Evolutionary conservation across 64 coral and sea anemone genomes (phyloP), one percentile per base, ranked within the genome.

Genomic region (Dendronephthya gigantea): DNA sequence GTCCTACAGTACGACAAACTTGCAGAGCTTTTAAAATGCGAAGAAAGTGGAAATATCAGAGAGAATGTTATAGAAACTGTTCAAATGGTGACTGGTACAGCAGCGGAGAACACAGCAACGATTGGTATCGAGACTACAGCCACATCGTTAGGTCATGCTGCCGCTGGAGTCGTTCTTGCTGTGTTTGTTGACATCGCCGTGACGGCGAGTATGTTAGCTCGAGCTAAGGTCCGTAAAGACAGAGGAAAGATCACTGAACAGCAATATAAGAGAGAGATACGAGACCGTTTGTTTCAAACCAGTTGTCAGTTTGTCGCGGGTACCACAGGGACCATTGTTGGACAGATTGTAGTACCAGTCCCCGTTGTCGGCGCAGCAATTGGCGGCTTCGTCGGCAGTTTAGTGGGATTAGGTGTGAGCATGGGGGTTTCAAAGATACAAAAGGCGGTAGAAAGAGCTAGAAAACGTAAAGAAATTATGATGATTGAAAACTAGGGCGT

Each of bases 101-200:
- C 95, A 48, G 95, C 95, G 79, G 92, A 98, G 83, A 93, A 92
- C 56, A 93, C 94, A 2, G 94, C 94, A 4, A 98, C 94, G 0
- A 92, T 98, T 87, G 94, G 94, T 84, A 98, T 98, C 90, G 94
- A 98, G 89, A 93, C 94, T 7, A 92, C 94, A 9, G 94, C 94
- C 14, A 90, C 93, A 84, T 92, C 94, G 23, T 31, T 98, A 31
- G 94, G 94, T n/a, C 94, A 98, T 49, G 94, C 94, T 9, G 94
- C 94, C 2, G 95, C 95, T 56, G 95, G 95, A 17, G 92, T 98
- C 0, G 95, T 92, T 4, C 81, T 98, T 12, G 93, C 95, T 9
- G 95, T 98, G 9, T 48, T 93, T 6, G 95, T 98, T 37, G 95
- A 98, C 23, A 83, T 98, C 19, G 95, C 89, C 33, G 84, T 98